A percentile compares a stretch with the other conserved stretches of the same genome.
Evolutionary conservation across 1,140 invertebrate species (phyloP).

Genomic region (Leptestheria dahalacensis): DNA sequence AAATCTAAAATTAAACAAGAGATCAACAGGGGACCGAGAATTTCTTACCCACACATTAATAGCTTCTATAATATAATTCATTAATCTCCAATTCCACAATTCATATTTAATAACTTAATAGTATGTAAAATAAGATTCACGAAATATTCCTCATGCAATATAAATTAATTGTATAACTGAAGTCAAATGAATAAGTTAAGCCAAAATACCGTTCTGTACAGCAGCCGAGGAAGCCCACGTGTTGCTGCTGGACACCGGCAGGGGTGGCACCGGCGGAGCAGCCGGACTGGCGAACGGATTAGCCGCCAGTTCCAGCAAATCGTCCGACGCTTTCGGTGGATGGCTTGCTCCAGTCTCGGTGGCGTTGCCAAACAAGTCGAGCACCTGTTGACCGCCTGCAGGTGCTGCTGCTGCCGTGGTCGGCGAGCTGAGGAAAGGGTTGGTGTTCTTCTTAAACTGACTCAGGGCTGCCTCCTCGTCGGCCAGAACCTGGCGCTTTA

Average conservation of each 20-base stretch:
- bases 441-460: constrained; percentile 65
- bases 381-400: constrained; percentile 39
- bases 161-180: constrained; percentile 1
- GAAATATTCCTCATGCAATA: no score
- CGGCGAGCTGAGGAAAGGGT: constrained; percentile 59
- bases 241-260: constrained; percentile 14
- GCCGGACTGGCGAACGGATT: constrained; percentile 64
- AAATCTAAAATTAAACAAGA: constrained; percentile 12
- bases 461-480: constrained; percentile 91
- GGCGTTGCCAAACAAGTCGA: constrained; percentile 51
- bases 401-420: constrained; percentile 27
- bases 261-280: constrained; percentile 23
- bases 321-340: constrained; percentile 62
- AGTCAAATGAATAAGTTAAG: constrained; percentile 19
- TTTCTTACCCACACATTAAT: no score
- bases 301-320: constrained; percentile 61
- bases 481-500: constrained; percentile 71
- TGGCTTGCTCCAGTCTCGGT: constrained; percentile 14
- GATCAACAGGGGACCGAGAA: no score
- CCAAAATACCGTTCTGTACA: constrained; percentile 15
- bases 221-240: constrained; percentile 23
- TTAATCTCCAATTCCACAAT: not conserved
- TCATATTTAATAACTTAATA: constrained; percentile 1
- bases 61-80: not conserved
- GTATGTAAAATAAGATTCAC: no score